Conservation (phyloP, 2,797 vertebrate genomes). For the Crocodylus rhombifer region DNA sequence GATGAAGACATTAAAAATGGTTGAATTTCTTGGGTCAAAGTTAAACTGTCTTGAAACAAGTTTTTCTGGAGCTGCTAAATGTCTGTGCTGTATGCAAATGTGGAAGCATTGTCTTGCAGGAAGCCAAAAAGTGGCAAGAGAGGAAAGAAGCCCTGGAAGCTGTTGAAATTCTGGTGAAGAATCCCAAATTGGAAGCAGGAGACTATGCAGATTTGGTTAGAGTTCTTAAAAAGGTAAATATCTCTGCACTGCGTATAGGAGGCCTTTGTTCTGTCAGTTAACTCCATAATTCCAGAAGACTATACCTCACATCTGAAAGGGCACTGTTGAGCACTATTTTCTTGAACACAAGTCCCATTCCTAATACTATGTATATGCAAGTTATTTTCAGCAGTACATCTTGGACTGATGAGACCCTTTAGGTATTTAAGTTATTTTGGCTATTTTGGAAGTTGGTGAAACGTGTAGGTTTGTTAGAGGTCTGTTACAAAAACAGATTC, state of each 20-base stretch:
- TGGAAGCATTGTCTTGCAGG: constrained; percentile 81
- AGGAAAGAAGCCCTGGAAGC: constrained; percentile 97
- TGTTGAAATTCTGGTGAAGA: constrained; percentile 91
- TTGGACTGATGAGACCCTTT: not conserved
- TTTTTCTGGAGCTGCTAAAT: not conserved
- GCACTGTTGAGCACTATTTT: too few species aligned
- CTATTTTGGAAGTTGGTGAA: not conserved
- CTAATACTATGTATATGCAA: not conserved
- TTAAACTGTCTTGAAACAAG: not conserved
- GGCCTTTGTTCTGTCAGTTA: not conserved
- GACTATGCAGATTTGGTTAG: constrained; percentile 96
- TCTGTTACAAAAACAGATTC: too few species aligned
- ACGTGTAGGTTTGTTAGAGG: not conserved
- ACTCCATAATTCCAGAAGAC: not conserved
- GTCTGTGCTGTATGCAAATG: not conserved
- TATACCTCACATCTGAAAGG: not conserved
- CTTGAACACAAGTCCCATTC: not conserved
- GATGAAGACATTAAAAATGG: not conserved
- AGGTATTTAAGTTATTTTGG: not conserved
- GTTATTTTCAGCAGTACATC: not conserved
- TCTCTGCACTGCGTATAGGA: not conserved
- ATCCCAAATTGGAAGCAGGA: constrained; percentile 93
- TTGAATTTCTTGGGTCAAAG: not conserved
- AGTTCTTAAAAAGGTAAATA: constrained; percentile 93
- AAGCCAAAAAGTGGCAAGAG: constrained; percentile 99